Evolutionary conservation across 2,113 vertebrate species (phyloP), one percentile per base, ranked within the genome.

Genomic region (Felis catus): DNA sequence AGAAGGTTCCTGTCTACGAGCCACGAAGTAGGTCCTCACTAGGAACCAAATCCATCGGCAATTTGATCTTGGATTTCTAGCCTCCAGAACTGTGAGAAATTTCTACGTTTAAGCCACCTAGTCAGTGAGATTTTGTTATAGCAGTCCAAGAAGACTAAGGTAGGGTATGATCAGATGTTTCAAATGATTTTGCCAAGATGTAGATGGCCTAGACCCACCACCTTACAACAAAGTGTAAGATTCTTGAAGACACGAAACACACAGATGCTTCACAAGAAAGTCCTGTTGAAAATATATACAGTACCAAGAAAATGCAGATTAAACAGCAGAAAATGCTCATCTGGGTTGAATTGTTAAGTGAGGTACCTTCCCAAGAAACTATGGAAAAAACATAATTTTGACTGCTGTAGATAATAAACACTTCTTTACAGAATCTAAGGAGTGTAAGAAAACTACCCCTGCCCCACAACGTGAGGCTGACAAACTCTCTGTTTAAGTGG

Each of bases 401-500:
- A 66, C 33, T 41, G 36, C 70, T 80, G 5, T 31, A 36, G 15
- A 25, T 39, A 91, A 96, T 23, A 71, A 86, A 87, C 0, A 31
- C 53, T 80, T 83, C 39, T 85, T 89, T 65, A 89, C 3, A 71
- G 63, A 91, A 70, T 51, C 31, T 19, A 45, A 76, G 3, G 23
- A 58, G 1, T 88, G 1, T 19, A 21, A 74, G 58, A 91, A 92
- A 91, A 83, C 9, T 33, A 13, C 12, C 39, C 39, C 0, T 71
- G 5, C 21, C 21, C n/a, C 41, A 8, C 88, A 63, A 29, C 31
- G 1, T 10, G 29, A 55, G 10, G 8, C 66, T 86, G 66, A 95
- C 63, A 48, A 94, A 93, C 8, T 87, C 27, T 80, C 21, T 89
- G 9, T 23, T 90, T 85, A 96, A 91, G 31, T 76, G 92, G 36